phyloP scores from a whole-genome alignment of 2,888 invertebrate genomes.

The Spilosoma lubricipeda region DNA sequence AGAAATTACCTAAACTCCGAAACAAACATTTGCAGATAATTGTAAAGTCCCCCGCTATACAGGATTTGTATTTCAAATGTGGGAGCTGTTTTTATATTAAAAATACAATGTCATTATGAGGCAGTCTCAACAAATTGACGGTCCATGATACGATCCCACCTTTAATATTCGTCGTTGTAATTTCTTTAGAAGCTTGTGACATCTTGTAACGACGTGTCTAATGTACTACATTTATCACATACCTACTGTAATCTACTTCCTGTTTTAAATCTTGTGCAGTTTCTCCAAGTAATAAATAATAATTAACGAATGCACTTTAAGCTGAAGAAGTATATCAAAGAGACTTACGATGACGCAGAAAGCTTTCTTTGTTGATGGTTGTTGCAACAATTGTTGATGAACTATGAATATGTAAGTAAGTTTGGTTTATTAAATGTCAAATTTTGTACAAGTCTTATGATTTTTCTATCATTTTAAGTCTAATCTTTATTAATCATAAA shows the following conservation, averaged over 20 bases:
- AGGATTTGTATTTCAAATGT: too few relatives aligned
- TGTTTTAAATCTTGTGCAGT: conserved; percentile 30
- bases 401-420: background rate
- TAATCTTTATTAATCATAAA: background rate
- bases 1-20: too few relatives aligned
- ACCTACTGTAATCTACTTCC: conserved; percentile 32
- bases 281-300: conserved; percentile 39
- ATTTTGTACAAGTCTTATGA: background rate
- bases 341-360: conserved; percentile 33
- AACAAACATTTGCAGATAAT: too few relatives aligned
- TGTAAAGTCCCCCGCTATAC: too few relatives aligned
- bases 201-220: conserved; percentile 17
- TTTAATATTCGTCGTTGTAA: conserved; percentile 3
- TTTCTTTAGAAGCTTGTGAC: conserved; percentile 12
- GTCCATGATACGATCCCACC: background rate
- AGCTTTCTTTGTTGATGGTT: conserved; percentile 40
- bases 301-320: conserved; percentile 32
- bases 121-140: conserved; percentile 7
- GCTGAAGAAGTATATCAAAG: conserved; percentile 42
- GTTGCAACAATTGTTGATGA: background rate
- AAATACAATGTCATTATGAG: background rate
- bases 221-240: conserved; percentile 8
- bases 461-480: background rate
- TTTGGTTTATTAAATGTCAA: background rate
- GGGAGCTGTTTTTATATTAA: too few relatives aligned